These are phyloP conservation scores for Turnix velox DNA, from an alignment of 2,113 vertebrate species.

Conservation along the genomic window DNA sequence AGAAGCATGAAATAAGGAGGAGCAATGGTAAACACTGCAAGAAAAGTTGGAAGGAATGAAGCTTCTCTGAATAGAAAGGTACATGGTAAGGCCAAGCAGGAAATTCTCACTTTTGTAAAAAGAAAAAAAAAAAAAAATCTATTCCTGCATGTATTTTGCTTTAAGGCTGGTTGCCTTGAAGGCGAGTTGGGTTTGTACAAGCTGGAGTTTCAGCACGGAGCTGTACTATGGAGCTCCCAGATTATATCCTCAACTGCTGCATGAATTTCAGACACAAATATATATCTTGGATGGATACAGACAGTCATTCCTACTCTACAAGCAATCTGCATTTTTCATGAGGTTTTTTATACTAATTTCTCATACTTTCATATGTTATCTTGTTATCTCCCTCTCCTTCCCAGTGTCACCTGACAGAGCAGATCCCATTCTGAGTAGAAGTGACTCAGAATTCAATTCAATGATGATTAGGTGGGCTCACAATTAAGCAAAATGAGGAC, in stretches of 20 bases:
- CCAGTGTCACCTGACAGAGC: background rate
- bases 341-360: background rate
- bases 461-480: background rate
- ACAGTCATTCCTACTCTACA: background rate
- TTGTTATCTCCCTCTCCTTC: background rate
- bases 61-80: background rate
- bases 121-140: background rate
- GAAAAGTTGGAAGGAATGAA: background rate
- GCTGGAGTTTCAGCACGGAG: fast-evolving
- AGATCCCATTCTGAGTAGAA: background rate
- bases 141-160: background rate
- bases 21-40: background rate
- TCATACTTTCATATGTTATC: background rate
- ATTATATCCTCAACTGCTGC: background rate
- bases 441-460: background rate
- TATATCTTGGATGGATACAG: background rate
- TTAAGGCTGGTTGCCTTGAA: background rate
- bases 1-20: background rate
- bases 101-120: background rate
- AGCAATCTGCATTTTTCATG: background rate
- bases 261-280: background rate
- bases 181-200: background rate
- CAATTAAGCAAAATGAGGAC: background rate
- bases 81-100: background rate
- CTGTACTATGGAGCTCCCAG: background rate